Evolutionary conservation across 2,888 invertebrate genomes (phyloP).

Genomic region (Dynastes grantii): DNA sequence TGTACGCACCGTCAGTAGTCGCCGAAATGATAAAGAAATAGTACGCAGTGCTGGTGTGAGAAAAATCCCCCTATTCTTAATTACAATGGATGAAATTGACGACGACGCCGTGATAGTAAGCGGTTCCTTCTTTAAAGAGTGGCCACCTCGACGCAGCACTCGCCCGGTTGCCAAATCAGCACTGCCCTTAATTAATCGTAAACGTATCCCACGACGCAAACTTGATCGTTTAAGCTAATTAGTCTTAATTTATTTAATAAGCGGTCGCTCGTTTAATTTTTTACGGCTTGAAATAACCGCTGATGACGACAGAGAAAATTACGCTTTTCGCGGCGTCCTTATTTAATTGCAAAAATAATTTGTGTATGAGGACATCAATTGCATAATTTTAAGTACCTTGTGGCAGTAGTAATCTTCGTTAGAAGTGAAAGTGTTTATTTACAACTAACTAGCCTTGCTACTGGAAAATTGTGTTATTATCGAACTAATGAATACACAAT

Average conservation of each 20-base stretch:
- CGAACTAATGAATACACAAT: too few relatives aligned
- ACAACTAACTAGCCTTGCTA: background rate
- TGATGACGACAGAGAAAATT: conserved; percentile 31
- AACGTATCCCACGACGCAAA: conserved; percentile 34
- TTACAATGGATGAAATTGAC: conserved; percentile 9
- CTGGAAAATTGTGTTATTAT: background rate
- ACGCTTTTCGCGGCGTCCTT: conserved; percentile 17
- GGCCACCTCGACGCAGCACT: background rate
- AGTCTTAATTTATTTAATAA: conserved; percentile 49
- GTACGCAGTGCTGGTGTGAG: background rate
- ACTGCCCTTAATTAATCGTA: conserved; percentile 39
- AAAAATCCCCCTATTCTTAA: conserved; percentile 11
- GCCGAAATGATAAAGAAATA: background rate
- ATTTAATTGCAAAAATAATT: conserved; percentile 30
- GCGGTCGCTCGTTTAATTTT: conserved; percentile 55
- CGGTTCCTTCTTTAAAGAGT: conserved; percentile 15
- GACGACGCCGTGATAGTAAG: conserved; percentile 4
- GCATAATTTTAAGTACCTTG: background rate
- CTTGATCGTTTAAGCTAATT: conserved; percentile 47
- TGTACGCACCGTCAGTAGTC: background rate
- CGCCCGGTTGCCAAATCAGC: conserved; percentile 25
- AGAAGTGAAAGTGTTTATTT: background rate
- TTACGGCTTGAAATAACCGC: conserved; percentile 45
- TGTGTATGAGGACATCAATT: background rate
- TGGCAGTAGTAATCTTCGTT: background rate